A percentile compares a stretch with the other conserved stretches of the same genome.
Conservation (phyloP, 2,113 vertebrate species). For the Pollimyrus isidori region DNA sequence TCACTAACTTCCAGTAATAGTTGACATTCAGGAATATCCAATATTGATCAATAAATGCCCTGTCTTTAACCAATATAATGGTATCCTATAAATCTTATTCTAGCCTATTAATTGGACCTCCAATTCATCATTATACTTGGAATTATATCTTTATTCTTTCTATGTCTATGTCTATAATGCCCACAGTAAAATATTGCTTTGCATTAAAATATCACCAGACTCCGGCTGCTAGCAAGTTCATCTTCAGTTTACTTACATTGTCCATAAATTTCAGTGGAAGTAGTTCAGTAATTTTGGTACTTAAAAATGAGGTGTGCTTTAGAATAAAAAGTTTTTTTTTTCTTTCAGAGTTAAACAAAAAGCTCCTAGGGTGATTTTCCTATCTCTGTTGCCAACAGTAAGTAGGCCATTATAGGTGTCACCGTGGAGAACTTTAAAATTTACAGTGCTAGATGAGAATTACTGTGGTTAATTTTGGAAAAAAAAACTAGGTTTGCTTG, state of each 20-base stretch:
- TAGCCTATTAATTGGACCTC: background rate
- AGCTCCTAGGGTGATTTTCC: background rate
- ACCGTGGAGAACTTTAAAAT: background rate
- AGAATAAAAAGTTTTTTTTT: background rate
- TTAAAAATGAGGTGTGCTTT: background rate
- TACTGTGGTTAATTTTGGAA: background rate
- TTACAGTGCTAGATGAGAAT: background rate
- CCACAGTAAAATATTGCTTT: background rate
- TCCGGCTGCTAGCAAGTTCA: background rate
- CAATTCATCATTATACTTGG: background rate
- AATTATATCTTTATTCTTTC: background rate
- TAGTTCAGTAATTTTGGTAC: background rate
- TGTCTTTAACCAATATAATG: background rate
- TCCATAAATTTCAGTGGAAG: background rate
- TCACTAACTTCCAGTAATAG: background rate
- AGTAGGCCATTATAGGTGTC: background rate
- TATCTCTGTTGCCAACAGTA: background rate
- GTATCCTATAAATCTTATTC: background rate
- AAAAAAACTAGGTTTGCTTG: background rate
- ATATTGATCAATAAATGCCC: background rate
- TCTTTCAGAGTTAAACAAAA: background rate
- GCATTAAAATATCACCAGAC: background rate
- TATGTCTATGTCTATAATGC: background rate
- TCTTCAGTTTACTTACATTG: background rate
- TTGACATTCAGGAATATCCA: background rate